Evolutionary conservation across 2,888 invertebrate species (phyloP).

Genomic region (Empis stercorea): DNA sequence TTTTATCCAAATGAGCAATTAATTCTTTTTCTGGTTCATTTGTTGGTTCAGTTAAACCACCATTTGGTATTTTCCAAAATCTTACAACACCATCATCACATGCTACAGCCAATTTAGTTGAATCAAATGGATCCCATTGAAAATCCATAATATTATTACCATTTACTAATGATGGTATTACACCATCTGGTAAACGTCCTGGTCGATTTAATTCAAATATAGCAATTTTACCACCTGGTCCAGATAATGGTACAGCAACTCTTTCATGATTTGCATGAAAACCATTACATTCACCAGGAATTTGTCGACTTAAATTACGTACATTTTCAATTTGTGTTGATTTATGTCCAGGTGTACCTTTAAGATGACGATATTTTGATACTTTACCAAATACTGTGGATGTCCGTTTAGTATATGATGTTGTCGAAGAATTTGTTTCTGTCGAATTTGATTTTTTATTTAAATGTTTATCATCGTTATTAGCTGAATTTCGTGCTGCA

Average conservation of each 20-base stretch:
- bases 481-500: constrained; percentile 23
- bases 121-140: constrained; percentile 87
- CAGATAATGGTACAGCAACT: constrained; percentile 80
- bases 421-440: constrained; percentile 28
- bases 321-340: constrained; percentile 86
- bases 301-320: constrained; percentile 76
- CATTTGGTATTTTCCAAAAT: constrained; percentile 65
- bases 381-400: constrained; percentile 79
- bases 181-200: constrained; percentile 66
- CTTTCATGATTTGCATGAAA: constrained; percentile 80
- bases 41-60: constrained; percentile 59
- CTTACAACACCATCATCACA: constrained; percentile 79
- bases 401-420: constrained; percentile 62
- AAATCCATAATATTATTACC: constrained; percentile 84
- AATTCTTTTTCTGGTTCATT: constrained; percentile 57
- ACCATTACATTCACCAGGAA: constrained; percentile 89
- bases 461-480: constrained; percentile 41
- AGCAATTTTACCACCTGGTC: constrained; percentile 82
- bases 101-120: constrained; percentile 65
- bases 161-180: constrained; percentile 78
- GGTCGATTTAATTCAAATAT: constrained; percentile 69
- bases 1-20: constrained; percentile 78
- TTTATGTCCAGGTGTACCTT: constrained; percentile 82
- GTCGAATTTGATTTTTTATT: constrained; percentile 23
- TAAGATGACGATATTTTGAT: constrained; percentile 85